Conservation (phyloP, 2,113 vertebrate species). For the Trochalopteron elliotii region DNA sequence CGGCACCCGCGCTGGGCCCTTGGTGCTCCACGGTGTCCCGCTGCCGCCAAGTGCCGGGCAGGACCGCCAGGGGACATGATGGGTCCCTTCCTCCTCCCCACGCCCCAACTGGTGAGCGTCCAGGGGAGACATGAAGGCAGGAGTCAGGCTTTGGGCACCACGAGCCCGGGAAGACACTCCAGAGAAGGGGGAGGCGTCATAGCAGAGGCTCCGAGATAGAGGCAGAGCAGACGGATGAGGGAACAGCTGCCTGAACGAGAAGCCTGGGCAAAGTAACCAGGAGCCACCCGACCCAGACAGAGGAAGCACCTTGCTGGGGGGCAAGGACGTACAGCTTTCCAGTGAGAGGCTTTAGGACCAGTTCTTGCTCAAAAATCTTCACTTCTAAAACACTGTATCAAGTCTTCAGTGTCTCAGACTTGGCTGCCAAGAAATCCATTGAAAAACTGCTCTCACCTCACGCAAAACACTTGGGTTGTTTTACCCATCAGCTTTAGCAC, state of each 20-base stretch:
- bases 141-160: too few species aligned
- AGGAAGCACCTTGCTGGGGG: not conserved
- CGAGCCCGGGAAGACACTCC: not conserved
- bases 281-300: accelerated
- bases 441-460: not conserved
- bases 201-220: accelerated
- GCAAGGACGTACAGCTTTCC: not conserved
- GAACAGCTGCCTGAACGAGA: not conserved
- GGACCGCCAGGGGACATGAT: accelerated
- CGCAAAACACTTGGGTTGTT: not conserved
- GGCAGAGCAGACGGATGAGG: not conserved
- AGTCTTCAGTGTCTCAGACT: too few species aligned
- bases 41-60: too few species aligned
- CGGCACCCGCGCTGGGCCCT: not conserved
- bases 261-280: accelerated
- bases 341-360: accelerated
- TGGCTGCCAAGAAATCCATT: accelerated
- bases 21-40: accelerated
- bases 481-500: not conserved
- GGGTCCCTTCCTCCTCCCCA: not conserved
- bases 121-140: accelerated
- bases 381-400: accelerated
- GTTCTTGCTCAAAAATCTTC: not conserved
- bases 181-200: accelerated
- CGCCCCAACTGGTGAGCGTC: accelerated